These are phyloP conservation scores for Hafferia zeledoni DNA, from an alignment of 2,797 vertebrate species.

Conservation along the genomic window DNA sequence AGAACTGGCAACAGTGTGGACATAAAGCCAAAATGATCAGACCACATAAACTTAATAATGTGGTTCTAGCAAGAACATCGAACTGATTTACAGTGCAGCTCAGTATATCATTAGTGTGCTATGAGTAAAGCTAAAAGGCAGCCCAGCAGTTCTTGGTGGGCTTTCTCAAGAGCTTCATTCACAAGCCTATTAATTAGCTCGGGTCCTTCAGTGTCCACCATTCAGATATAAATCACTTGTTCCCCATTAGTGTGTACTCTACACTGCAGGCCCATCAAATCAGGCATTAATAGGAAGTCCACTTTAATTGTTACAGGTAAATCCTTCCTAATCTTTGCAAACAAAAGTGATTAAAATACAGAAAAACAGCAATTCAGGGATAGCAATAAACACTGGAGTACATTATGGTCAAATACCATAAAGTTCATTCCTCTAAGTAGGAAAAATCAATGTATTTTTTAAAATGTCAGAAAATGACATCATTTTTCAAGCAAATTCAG, in stretches of 20 bases:
- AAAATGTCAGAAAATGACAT: neutral
- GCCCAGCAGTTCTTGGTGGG: neutral
- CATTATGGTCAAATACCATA: constrained; percentile 26
- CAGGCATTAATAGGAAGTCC: constrained; percentile 70
- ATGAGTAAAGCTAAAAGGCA: constrained; percentile 10
- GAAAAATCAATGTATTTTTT: neutral
- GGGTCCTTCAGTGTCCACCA: constrained; percentile 54
- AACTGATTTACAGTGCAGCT: constrained; percentile 59
- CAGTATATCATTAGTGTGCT: constrained; percentile 4
- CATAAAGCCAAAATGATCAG: constrained; percentile 47
- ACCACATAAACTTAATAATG: constrained; percentile 53
- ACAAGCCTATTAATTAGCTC: constrained; percentile 70
- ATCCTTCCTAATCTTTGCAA: constrained; percentile 60
- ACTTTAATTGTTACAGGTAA: constrained; percentile 71
- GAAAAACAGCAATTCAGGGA: constrained; percentile 36
- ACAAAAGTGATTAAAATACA: constrained; percentile 63
- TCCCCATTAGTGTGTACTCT: constrained; percentile 63
- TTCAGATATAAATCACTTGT: constrained; percentile 62
- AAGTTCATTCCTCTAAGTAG: neutral
- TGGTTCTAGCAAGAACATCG: constrained; percentile 51
- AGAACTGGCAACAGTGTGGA: constrained; percentile 2
- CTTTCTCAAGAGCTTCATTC: constrained; percentile 48
- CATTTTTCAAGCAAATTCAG: neutral
- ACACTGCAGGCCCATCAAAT: constrained; percentile 52
- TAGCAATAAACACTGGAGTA: constrained; percentile 1